These are phyloP conservation scores for Onchidella celtica DNA, from an alignment of 2,888 invertebrate species.

Conservation along the genomic window DNA sequence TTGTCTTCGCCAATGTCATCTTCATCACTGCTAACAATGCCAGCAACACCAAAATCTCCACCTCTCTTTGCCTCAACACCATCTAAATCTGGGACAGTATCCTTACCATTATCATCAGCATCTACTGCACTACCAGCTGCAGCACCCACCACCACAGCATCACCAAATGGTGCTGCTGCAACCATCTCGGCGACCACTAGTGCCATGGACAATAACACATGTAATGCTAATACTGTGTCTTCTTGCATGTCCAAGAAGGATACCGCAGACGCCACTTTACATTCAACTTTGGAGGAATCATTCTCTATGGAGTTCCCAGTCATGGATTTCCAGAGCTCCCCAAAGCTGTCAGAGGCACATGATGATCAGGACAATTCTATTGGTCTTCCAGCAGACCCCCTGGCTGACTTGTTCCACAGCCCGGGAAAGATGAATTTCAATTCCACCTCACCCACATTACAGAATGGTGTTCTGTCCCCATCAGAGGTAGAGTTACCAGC, in stretches of 20 bases:
- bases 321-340: conserved; percentile 48
- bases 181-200: conserved; percentile 9
- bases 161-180: background rate
- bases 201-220: conserved; percentile 1
- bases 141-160: background rate
- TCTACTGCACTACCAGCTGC: background rate
- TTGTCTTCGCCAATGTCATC: conserved; percentile 10
- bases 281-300: conserved; percentile 43
- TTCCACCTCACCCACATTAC: conserved; percentile 39
- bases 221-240: background rate
- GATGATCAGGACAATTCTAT: conserved; percentile 43
- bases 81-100: background rate
- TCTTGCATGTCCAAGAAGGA: conserved; percentile 26
- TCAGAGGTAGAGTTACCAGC: conserved; percentile 50
- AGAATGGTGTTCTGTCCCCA: conserved; percentile 46
- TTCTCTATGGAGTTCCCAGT: conserved; percentile 47
- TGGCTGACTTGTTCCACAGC: conserved; percentile 47
- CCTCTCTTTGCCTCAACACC: conserved; percentile 37
- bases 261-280: conserved; percentile 13
- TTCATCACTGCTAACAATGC: conserved; percentile 3
- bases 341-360: conserved; percentile 41
- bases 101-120: background rate
- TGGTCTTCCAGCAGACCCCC: conserved; percentile 41
- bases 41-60: conserved; percentile 32
- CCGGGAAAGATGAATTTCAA: conserved; percentile 45